Evolutionary conservation across 2,113 vertebrate genomes (phyloP).

Genomic region (Pionites leucogaster): DNA sequence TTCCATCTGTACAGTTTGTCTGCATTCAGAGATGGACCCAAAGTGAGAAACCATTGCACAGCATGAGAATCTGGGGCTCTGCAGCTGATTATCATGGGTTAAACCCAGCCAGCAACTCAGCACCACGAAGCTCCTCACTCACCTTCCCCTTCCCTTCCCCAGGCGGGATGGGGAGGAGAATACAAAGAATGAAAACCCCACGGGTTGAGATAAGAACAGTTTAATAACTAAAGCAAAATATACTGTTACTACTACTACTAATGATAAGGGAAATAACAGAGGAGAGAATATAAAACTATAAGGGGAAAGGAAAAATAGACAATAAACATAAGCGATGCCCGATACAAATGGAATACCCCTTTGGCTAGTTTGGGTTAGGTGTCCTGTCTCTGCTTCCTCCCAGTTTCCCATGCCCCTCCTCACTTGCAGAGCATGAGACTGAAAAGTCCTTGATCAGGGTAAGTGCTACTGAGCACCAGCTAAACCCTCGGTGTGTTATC

Average conservation of each 20-base stretch:
- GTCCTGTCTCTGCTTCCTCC: neutral
- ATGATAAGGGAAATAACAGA: neutral
- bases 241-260: neutral
- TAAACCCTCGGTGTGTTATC: neutral
- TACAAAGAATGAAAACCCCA: neutral
- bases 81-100: neutral
- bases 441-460: neutral
- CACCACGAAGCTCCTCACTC: neutral
- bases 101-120: neutral
- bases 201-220: neutral
- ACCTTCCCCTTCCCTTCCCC: neutral
- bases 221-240: neutral
- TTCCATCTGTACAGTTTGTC: neutral
- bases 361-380: neutral
- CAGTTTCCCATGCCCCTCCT: neutral
- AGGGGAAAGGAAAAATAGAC: neutral
- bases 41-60: fast-evolving
- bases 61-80: neutral
- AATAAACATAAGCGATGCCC: neutral
- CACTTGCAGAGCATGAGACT: neutral
- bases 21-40: neutral
- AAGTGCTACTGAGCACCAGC: neutral
- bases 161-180: neutral
- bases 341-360: neutral
- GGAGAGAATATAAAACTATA: neutral